Base-by-base conservation (phyloP, 2,113 vertebrate genomes). In the Cyphomyrus plagiostoma region DNA sequence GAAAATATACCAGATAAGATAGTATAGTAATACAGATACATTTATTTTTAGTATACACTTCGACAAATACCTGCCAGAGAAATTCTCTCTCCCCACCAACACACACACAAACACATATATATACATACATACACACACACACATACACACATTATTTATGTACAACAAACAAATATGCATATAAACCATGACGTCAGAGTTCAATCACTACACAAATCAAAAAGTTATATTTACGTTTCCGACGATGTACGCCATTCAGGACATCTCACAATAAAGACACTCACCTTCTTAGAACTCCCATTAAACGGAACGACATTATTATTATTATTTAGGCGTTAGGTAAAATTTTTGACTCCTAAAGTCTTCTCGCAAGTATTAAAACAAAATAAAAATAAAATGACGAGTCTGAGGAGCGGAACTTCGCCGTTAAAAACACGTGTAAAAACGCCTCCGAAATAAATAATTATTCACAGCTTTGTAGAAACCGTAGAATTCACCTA, bases 221-320 rank as follows among this genome's bases (percentile, higher is more conserved):
- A 82, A 21, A 15, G 17, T 19, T 7, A 21, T 82, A 82, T 82
- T 82, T 82, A 42, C 77, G 39, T 45, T 82, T 39, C 21, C 15
- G 13, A 82, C 17, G 77, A 21, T 19, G 39, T 21, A 17, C 19
- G 77, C 42, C 77, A 45, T 23, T 39, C 42, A 45, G 2, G 15
- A 82, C 30, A 30, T 70, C 10, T 70, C n/a, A 13, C 62, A 26
- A 30, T 13, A 11, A 21, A 49, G 13, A 3, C 1, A 92, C 95
- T 93, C 86, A 95, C 96, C 95, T 95, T 89, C 94, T 90, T 46
- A 95, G 88, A 45, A 93, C 93, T 93, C 94, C 93, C n/a, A 96
- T 85, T 77, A 96, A 90, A 86, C 94, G 90, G 83, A 93, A 93
- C 82, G 96, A 95, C 96, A 96, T 96, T 23, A 92, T 93, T 50